Evolutionary conservation across 2,888 invertebrate species (phyloP).

Genomic region (Pogonocherus hispidulus): DNA sequence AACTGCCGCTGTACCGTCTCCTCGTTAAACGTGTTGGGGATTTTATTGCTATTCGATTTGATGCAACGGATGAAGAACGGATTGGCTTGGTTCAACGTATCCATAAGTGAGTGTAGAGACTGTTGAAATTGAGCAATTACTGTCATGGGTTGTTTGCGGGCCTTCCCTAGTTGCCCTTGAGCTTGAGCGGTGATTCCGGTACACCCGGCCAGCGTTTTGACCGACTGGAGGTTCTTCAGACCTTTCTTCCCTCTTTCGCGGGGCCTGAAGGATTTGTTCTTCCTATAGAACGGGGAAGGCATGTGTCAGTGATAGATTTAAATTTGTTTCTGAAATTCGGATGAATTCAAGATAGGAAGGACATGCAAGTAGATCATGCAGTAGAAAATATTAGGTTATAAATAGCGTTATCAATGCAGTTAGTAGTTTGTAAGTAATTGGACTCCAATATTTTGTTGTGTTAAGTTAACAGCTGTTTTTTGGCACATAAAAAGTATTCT

Average conservation of each 20-base stretch:
- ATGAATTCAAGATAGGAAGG: not conserved
- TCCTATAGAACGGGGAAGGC: constrained; percentile 73
- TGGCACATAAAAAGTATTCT: too few species aligned
- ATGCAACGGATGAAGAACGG: constrained; percentile 93
- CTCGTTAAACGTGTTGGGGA: constrained; percentile 93
- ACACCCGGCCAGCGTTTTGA: constrained; percentile 89
- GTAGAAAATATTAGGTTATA: constrained; percentile 6
- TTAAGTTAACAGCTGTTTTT: not conserved
- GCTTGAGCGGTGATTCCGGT: constrained; percentile 74
- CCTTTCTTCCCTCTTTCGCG: constrained; percentile 88
- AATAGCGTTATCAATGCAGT: constrained; percentile 14
- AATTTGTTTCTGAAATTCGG: not conserved
- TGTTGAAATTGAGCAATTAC: constrained; percentile 96
- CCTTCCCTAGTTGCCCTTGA: constrained; percentile 72
- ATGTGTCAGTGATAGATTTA: not conserved
- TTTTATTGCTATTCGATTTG: constrained; percentile 90
- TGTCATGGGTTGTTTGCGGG: constrained; percentile 89
- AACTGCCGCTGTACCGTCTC: constrained; percentile 92
- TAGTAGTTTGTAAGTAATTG: not conserved
- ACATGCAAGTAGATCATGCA: constrained; percentile 31
- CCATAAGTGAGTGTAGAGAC: constrained; percentile 92
- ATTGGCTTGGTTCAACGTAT: constrained; percentile 90
- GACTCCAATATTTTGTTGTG: not conserved
- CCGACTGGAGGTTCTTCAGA: constrained; percentile 90
- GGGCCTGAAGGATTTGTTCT: constrained; percentile 93